phyloP scores from a whole-genome alignment of 2,797 vertebrate species.

The Betta splendens region DNA sequence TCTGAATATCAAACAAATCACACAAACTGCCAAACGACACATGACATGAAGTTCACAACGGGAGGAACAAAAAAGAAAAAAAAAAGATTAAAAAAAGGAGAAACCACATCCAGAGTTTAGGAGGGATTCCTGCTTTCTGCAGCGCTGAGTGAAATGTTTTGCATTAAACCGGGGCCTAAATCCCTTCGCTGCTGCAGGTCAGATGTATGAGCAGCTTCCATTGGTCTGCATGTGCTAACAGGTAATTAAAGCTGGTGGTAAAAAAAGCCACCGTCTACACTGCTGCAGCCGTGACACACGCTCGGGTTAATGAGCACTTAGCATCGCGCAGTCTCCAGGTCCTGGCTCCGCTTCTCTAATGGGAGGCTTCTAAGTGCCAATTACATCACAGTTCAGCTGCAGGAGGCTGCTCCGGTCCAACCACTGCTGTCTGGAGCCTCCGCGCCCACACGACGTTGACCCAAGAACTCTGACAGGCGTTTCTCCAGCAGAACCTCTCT shows the following conservation, averaged over 20 bases:
- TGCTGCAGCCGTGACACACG: constrained; percentile 32
- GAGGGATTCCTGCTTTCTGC: no score
- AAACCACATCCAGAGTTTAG: no score
- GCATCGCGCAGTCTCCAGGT: constrained; percentile 48
- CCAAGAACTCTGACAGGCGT: not conserved
- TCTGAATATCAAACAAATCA: no score
- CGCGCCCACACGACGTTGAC: constrained; percentile 1
- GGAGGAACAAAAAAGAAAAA: no score
- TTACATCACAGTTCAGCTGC: constrained; percentile 58
- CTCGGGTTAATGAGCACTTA: constrained; percentile 64
- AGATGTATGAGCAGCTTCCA: constrained; percentile 6
- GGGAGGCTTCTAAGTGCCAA: constrained; percentile 59
- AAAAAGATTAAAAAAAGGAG: no score
- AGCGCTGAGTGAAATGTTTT: no score
- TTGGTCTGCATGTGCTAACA: not conserved
- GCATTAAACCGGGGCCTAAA: no score
- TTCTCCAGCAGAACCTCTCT: not conserved
- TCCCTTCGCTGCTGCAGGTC: not conserved
- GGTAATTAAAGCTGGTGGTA: constrained; percentile 19
- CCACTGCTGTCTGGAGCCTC: constrained; percentile 29
- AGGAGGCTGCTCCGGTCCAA: constrained; percentile 28
- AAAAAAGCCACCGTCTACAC: constrained; percentile 7
- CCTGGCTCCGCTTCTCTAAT: constrained; percentile 55
- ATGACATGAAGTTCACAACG: no score
- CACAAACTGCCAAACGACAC: no score